Evolutionary conservation across 2,797 vertebrate species (phyloP).

Genomic region (Ispidina picta): DNA sequence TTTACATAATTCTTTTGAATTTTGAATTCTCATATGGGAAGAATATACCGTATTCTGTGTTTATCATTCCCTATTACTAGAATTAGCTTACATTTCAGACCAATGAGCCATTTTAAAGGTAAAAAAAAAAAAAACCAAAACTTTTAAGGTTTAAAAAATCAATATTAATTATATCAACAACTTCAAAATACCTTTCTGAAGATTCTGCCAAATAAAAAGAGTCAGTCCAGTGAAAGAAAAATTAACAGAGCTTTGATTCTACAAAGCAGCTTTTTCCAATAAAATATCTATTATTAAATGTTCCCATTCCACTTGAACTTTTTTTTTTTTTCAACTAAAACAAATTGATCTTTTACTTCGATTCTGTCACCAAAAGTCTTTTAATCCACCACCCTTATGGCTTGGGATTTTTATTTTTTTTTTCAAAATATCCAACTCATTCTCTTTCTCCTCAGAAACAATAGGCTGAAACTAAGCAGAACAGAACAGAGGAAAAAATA

Average conservation of each 20-base stretch:
- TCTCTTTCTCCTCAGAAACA: not conserved
- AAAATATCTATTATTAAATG: not conserved
- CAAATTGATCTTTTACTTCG: not conserved
- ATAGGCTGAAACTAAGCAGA: not conserved
- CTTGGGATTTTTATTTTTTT: not conserved
- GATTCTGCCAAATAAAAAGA: not conserved
- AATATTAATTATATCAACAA: not conserved
- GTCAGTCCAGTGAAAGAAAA: not conserved
- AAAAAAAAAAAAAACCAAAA: not conserved
- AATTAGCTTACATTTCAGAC: not conserved
- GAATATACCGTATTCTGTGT: not conserved
- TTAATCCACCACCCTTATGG: not conserved
- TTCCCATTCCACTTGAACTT: not conserved
- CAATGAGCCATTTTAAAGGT: not conserved
- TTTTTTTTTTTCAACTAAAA: not conserved
- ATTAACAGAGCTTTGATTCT: not conserved
- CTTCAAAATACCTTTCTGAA: slow-evolving; percentile 5
- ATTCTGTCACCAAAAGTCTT: not conserved
- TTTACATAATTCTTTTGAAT: not conserved
- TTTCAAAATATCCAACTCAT: not conserved
- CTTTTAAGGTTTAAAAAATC: not conserved
- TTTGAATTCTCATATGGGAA: not conserved
- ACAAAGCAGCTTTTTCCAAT: not conserved
- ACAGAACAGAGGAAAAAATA: not conserved
- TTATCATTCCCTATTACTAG: not conserved